Evolutionary conservation across 2,888 invertebrate species (phyloP), one percentile per base, ranked within the genome.

Genomic region (Tyria jacobaeae): DNA sequence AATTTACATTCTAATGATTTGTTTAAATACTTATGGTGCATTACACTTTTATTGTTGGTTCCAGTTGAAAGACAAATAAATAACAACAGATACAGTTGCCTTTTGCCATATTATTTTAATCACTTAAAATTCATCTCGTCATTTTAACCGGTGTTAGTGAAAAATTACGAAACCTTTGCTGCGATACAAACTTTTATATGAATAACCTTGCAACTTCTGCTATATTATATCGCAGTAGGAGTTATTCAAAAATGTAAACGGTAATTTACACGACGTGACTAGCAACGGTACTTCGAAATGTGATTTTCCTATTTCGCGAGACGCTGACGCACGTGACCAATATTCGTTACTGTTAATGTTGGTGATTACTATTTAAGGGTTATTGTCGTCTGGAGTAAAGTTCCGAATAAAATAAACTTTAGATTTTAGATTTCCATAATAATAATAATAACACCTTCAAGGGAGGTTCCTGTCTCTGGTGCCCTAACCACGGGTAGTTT

Each of bases 221-320:
- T 21, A 12, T 21, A 44, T 5, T 44, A 12, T 44, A 1, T 12
- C 35, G 9, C 21, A 41, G n/a, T n/a, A n/a, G n/a, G n/a, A n/a
- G n/a, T n/a, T n/a, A n/a, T n/a, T n/a, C 48, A 56, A 47, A 44
- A 37, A 41, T 34, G 56, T 34, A 21, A 7, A 51, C 35, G 35
- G 35, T 55, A 55, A 51, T 17, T 64, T 49, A 41, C 60, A 51
- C 60, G 37, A 60, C 57, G 57, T 57, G 57, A 57, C 58, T 58
- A 51, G 37, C 37, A 53, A 44, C 49, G 57, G 59, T 56, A 47
- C 47, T 35, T 48, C 34, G 47, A 48, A 56, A 37, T 27, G 35
- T 35, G 35, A 56, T n/a, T 56, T 34, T n/a, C 48, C 56, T 54
- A 50, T 49, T 39, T 39, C 50, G 14, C 37, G 17, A 15, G 14